phyloP scores from a whole-genome alignment of 2,113 vertebrate genomes.

The Pteruthius melanotis region DNA sequence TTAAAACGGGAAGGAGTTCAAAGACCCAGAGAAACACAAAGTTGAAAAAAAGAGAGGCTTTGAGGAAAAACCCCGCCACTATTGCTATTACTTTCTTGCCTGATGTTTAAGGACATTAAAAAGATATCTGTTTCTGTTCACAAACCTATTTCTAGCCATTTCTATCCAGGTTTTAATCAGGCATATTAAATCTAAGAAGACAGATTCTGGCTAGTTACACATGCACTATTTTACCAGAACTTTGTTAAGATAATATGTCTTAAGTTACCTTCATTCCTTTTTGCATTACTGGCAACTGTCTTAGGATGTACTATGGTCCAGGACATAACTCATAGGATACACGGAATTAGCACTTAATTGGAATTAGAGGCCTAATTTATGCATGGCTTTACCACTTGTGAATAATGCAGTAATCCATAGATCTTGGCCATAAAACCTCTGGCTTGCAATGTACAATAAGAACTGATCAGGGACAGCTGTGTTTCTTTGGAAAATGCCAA shows the following conservation, averaged over 20 bases:
- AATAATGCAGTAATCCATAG: conserved; percentile 43
- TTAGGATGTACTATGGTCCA: background rate
- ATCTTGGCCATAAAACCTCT: conserved; percentile 33
- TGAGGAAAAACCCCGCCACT: background rate
- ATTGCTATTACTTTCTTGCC: background rate
- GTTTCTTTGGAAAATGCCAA: conserved; percentile 10
- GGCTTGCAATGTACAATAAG: background rate
- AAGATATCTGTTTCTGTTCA: background rate
- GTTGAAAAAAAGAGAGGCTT: background rate
- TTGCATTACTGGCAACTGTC: background rate
- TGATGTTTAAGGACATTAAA: background rate
- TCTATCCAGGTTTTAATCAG: background rate
- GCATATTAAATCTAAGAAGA: background rate
- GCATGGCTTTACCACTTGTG: conserved; percentile 32
- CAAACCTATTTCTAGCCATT: background rate
- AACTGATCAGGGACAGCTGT: conserved; percentile 40
- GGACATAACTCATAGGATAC: conserved; percentile 4
- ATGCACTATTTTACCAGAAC: background rate
- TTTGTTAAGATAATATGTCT: background rate
- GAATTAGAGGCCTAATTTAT: conserved; percentile 44
- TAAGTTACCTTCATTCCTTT: background rate
- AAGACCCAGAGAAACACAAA: background rate
- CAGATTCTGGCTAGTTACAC: background rate
- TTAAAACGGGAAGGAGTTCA: background rate
- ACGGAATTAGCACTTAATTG: conserved; percentile 31